Evolutionary conservation across 2,113 vertebrate species (phyloP).

Genomic region (Sceloporus undulatus): DNA sequence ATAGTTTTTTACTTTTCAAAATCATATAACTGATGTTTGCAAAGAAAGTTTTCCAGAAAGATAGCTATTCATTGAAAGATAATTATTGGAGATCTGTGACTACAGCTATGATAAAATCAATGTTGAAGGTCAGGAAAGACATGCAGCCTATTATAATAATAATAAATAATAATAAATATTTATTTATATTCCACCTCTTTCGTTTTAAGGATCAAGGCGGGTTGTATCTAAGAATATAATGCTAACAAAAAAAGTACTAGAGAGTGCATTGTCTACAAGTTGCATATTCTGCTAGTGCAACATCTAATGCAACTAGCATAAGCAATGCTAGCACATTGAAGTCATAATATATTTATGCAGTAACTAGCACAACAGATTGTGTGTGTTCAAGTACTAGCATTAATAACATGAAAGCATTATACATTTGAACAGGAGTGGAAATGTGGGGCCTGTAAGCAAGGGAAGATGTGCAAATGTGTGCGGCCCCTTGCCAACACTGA

Average conservation of each 20-base stretch:
- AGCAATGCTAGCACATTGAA: not conserved
- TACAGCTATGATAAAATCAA: not conserved
- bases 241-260: not conserved
- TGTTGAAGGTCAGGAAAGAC: too few species aligned
- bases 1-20: not conserved
- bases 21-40: not conserved
- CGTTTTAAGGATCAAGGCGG: too few species aligned
- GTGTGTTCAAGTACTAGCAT: not conserved
- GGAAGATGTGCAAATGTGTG: not conserved
- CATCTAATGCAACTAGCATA: not conserved
- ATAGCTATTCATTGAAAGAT: not conserved
- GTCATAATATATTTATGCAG: not conserved
- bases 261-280: not conserved
- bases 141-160: too few species aligned
- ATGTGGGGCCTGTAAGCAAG: not conserved
- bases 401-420: not conserved
- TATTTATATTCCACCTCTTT: too few species aligned
- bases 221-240: not conserved
- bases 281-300: not conserved
- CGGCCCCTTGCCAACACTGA: too few species aligned
- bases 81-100: fast-evolving
- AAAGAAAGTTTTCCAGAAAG: not conserved
- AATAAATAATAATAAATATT: too few species aligned
- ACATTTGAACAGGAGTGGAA: not conserved
- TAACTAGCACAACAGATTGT: not conserved